These are phyloP conservation scores for Leucoraja ocellata DNA, from an alignment of 2,797 vertebrate genomes.

Conservation along the genomic window DNA sequence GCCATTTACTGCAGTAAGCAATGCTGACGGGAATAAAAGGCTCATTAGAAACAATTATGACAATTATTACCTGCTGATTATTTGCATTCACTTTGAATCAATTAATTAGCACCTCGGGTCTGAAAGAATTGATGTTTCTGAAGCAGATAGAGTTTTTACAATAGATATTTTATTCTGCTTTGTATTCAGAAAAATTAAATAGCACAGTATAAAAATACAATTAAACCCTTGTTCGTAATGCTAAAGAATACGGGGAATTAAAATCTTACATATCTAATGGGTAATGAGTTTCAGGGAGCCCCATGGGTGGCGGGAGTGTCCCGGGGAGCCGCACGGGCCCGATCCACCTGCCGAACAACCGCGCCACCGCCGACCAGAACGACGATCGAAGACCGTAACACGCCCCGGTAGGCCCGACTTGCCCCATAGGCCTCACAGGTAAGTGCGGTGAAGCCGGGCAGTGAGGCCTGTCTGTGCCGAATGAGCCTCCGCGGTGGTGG, in stretches of 20 bases:
- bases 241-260: neutral
- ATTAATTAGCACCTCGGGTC: neutral
- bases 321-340: too few relatives aligned
- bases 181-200: neutral
- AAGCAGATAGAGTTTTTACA: neutral
- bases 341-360: too few relatives aligned
- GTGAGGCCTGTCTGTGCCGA: too few relatives aligned
- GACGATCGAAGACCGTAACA: too few relatives aligned
- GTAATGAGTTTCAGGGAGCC: neutral
- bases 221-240: neutral
- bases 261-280: neutral
- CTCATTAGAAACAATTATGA: constrained; percentile 21
- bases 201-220: neutral
- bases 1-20: neutral
- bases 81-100: neutral
- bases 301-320: too few relatives aligned
- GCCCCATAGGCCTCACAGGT: too few relatives aligned
- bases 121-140: constrained; percentile 13
- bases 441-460: too few relatives aligned
- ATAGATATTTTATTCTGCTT: neutral
- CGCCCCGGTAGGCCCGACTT: too few relatives aligned
- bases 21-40: neutral
- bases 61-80: constrained; percentile 11
- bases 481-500: too few relatives aligned
- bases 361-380: too few relatives aligned